These are phyloP conservation scores for Picus viridis DNA, from an alignment of 2,797 vertebrate species.

Conservation along the genomic window DNA sequence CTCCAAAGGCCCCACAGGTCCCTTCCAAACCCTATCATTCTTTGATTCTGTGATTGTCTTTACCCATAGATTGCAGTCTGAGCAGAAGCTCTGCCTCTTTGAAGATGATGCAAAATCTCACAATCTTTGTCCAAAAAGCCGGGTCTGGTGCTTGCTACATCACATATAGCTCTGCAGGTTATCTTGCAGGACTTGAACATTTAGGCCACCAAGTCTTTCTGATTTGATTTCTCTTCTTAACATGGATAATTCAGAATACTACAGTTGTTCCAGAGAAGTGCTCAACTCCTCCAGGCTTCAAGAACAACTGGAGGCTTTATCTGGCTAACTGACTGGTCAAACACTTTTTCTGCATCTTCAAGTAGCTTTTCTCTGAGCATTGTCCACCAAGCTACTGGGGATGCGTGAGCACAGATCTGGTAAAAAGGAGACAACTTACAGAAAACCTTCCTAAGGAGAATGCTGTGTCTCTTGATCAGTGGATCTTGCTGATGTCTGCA, in stretches of 20 bases:
- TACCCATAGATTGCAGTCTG: fast-evolving
- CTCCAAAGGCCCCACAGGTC: too few relatives aligned
- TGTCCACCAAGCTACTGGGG: not conserved
- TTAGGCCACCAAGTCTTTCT: fast-evolving
- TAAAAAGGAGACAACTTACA: not conserved
- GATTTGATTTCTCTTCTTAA: not conserved
- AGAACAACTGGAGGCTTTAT: not conserved
- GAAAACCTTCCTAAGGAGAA: not conserved
- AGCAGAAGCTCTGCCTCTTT: not conserved
- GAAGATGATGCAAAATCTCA: not conserved
- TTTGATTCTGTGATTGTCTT: not conserved
- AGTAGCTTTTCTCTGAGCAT: not conserved
- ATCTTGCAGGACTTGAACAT: not conserved
- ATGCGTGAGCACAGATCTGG: not conserved
- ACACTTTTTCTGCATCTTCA: not conserved
- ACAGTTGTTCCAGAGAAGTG: not conserved
- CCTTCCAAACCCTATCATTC: too few relatives aligned
- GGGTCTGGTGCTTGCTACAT: not conserved
- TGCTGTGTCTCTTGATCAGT: not conserved
- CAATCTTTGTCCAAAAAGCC: not conserved
- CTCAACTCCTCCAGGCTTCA: not conserved
- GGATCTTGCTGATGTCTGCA: slow-evolving; percentile 19
- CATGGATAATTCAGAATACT: not conserved
- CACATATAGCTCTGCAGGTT: fast-evolving
- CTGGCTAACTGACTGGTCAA: not conserved